Conservation (phyloP, 1,140 invertebrate genomes). For the Drosophila pandora region DNA sequence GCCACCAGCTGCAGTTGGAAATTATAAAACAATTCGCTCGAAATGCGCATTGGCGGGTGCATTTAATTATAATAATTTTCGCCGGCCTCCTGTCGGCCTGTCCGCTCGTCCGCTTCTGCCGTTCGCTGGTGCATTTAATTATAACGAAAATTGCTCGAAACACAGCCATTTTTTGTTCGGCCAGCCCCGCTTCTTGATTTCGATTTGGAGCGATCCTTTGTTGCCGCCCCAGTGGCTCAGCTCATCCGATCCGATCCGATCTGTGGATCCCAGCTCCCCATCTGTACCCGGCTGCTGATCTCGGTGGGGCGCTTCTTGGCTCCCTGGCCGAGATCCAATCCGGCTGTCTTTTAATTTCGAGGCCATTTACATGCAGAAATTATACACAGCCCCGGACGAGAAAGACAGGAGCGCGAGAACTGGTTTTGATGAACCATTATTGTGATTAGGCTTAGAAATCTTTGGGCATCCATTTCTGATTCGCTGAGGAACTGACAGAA, state of each 20-base stretch:
- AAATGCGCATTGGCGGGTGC: constrained; percentile 79
- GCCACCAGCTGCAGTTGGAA: constrained; percentile 55
- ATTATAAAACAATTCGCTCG: constrained; percentile 80
- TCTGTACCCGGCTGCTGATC: constrained; percentile 38
- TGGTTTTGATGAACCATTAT: constrained; percentile 5
- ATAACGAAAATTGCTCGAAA: constrained; percentile 72
- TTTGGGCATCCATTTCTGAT: neutral
- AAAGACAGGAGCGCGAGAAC: constrained; percentile 13
- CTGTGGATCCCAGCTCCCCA: constrained; percentile 16
- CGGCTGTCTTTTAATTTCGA: constrained; percentile 66
- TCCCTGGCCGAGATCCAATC: constrained; percentile 52
- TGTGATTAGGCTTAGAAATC: constrained; percentile 5
- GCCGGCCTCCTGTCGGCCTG: constrained; percentile 31
- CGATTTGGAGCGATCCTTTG: constrained; percentile 25
- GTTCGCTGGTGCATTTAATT: constrained; percentile 70
- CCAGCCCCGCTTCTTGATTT: constrained; percentile 12
- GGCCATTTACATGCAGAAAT: constrained; percentile 63
- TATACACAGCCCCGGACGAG: constrained; percentile 25
- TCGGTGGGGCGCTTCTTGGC: constrained; percentile 38
- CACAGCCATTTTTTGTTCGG: constrained; percentile 40
- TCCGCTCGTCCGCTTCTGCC: constrained; percentile 10
- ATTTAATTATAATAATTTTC: constrained; percentile 82
- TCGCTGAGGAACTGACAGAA: neutral
- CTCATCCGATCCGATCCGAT: constrained; percentile 11
- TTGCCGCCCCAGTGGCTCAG: constrained; percentile 23